phyloP scores from a whole-genome alignment of 2,797 vertebrate genomes.

The Pantherophis alleghaniensis region DNA sequence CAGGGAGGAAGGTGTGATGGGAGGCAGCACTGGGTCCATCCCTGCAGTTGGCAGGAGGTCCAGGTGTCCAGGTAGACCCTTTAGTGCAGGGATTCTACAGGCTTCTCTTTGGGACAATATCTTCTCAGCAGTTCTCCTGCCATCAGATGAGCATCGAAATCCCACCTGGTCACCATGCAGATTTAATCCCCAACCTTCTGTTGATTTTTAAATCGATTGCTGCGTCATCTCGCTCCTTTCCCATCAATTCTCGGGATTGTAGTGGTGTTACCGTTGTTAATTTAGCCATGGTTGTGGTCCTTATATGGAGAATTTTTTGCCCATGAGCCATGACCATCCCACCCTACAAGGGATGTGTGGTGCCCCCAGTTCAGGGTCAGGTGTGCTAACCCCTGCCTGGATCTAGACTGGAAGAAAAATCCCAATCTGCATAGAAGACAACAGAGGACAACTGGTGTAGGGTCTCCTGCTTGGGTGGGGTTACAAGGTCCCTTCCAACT shows the following conservation, averaged over 20 bases:
- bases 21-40: background rate
- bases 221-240: background rate
- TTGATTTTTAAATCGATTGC: background rate
- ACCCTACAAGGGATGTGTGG: background rate
- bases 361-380: background rate
- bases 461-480: no score
- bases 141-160: background rate
- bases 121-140: background rate
- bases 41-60: background rate
- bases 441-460: background rate
- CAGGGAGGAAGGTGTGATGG: background rate
- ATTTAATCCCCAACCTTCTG: background rate
- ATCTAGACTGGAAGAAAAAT: background rate
- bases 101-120: background rate
- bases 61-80: background rate
- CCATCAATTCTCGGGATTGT: background rate
- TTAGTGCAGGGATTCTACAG: background rate
- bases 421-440: background rate
- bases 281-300: background rate
- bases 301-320: background rate
- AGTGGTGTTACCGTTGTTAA: background rate
- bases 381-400: background rate
- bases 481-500: no score
- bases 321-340: background rate
- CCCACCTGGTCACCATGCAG: background rate